Conservation (phyloP, 2,797 vertebrate genomes). For the Sebastiscus albofasciatus region DNA sequence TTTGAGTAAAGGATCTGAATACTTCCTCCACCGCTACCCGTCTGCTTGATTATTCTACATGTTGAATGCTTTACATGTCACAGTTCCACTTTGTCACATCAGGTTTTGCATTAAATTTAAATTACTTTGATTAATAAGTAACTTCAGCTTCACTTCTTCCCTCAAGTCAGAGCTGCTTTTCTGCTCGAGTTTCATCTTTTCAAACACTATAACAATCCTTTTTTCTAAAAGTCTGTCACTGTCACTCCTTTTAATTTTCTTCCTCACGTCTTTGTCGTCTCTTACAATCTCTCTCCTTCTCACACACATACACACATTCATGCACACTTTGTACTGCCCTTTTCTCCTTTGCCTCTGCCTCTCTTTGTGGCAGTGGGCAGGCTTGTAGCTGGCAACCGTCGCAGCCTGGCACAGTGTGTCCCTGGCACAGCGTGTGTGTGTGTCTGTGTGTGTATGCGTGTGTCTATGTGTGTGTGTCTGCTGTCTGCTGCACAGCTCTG, state of each 20-base stretch:
- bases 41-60: not conserved
- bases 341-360: constrained; percentile 48
- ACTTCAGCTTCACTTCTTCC: constrained; percentile 6
- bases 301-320: not conserved
- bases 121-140: constrained; percentile 8
- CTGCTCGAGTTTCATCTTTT: constrained; percentile 8
- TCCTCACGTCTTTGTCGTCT: constrained; percentile 25
- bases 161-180: not conserved
- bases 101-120: not conserved
- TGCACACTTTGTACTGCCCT: constrained; percentile 32
- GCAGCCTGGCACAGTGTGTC: constrained; percentile 68
- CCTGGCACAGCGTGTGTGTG: constrained; percentile 52
- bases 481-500: constrained; percentile 69
- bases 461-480: constrained; percentile 44
- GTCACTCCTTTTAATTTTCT: not conserved
- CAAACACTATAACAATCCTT: not conserved
- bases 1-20: too few relatives aligned
- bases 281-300: not conserved
- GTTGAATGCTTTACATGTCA: not conserved
- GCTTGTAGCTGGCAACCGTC: constrained; percentile 69
- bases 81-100: not conserved
- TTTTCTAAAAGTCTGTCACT: constrained; percentile 13
- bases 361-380: constrained; percentile 61
- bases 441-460: constrained; percentile 9
- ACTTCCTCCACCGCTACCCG: too few relatives aligned